phyloP scores from a whole-genome alignment of 2,113 vertebrate genomes.

The Taxidea taxus region DNA sequence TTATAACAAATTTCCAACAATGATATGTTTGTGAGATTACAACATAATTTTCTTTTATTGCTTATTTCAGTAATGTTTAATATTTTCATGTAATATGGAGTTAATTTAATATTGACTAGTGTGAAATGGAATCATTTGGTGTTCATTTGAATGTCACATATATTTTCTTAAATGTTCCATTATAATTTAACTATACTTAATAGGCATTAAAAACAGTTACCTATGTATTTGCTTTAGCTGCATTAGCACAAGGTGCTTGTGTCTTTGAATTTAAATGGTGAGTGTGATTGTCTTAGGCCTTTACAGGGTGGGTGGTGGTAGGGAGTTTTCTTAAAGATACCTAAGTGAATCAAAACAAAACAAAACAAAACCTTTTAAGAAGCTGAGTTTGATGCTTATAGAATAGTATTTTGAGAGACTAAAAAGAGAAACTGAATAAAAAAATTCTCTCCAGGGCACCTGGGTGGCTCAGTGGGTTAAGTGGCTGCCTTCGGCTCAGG shows the following conservation, averaged over 20 bases:
- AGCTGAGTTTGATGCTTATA: background rate
- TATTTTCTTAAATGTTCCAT: constrained; percentile 63
- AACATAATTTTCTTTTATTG: constrained; percentile 56
- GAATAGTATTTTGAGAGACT: background rate
- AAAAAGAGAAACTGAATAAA: background rate
- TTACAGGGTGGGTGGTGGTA: background rate
- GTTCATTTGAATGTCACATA: constrained; percentile 63
- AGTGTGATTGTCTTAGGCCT: background rate
- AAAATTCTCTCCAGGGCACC: background rate
- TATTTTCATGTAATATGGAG: constrained; percentile 53
- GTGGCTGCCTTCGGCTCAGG: too few species aligned
- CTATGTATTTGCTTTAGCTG: constrained; percentile 18
- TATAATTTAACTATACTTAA: constrained; percentile 61
- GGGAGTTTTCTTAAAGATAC: background rate
- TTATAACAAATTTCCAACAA: constrained; percentile 56
- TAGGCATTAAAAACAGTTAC: constrained; percentile 42
- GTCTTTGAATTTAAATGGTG: constrained; percentile 1
- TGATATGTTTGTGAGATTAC: constrained; percentile 38
- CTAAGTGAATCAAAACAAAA: background rate
- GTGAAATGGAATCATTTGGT: constrained; percentile 56
- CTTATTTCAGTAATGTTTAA: constrained; percentile 51
- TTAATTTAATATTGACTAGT: constrained; percentile 68
- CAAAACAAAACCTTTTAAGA: background rate
- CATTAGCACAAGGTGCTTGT: background rate
- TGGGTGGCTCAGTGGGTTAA: too few species aligned